Evolutionary conservation across 1,140 invertebrate species (phyloP), one percentile per base, ranked within the genome.

Genomic region (Geopemphigus sp.): DNA sequence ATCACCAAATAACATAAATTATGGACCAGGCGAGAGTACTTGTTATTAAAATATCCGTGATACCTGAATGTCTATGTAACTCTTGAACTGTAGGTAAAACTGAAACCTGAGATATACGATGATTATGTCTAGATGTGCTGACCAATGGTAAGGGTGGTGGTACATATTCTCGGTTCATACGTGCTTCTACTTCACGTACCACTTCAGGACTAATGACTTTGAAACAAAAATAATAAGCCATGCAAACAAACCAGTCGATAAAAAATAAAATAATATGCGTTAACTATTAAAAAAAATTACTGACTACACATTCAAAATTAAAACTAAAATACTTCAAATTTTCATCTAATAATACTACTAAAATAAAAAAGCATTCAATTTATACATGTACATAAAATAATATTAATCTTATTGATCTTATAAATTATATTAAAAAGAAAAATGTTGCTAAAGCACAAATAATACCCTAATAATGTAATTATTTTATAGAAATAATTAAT

Each of bases 171-270:
- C 93, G 89, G 84, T 94, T 93, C 93, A 95, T 95, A 84, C 94
- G 89, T 84, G 91, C 92, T 88, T 95, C 93, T 81, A 95, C 93
- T 85, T 95, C 93, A 88, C 92, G 90, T 83, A 94, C 90, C 85
- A 95, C 87, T 85, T 95, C 93, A 82, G 92, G 92, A 85, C 92
- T 93, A 87, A 94, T 93, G 84, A 93, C 93, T 94, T 87, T 82
- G 64, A 82, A 82, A 78, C 74, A 83, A 82, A n/a, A 63, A 82
- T 66, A 81, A 83, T 83, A 84, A 80, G 32, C 39, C 57, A 74
- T 74, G 59, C 57, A 81, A 50, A 83, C 82, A 82, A 83, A 82
- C 80, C 63, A 81, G 81, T 54, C 45, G 47, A 8, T 81, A 66
- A n/a, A n/a, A n/a, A 54, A 54, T 32, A 78, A 59, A 80, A 68